A percentile compares a stretch with the other conserved stretches of the same genome.
Conservation (phyloP, 1,140 invertebrate species). For the Oppia nitens region DNA sequence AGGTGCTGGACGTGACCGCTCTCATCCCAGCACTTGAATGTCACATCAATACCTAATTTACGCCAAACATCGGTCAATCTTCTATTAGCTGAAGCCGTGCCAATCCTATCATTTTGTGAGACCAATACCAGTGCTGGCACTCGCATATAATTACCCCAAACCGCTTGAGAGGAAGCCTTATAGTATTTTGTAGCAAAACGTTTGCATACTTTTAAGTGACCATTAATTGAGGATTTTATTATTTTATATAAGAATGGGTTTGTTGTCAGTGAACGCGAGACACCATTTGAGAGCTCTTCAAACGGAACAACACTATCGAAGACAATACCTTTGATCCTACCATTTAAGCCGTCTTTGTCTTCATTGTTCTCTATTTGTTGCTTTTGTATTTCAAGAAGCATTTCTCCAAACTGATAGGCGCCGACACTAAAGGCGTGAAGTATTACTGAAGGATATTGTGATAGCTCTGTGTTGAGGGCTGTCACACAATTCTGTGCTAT, state of each 20-base stretch:
- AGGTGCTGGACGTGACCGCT: background rate
- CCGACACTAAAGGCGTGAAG: slow-evolving; percentile 61
- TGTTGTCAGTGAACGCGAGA: slow-evolving; percentile 8
- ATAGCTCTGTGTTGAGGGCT: slow-evolving; percentile 43
- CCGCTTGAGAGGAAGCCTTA: slow-evolving; percentile 18
- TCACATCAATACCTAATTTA: slow-evolving; percentile 38
- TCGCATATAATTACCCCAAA: background rate
- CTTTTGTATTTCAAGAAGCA: background rate
- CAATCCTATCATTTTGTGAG: slow-evolving; percentile 59
- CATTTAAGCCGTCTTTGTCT: background rate
- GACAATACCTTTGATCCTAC: slow-evolving; percentile 10
- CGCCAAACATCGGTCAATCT: slow-evolving; percentile 44
- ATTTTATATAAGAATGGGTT: slow-evolving; percentile 14
- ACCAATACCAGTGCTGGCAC: slow-evolving; percentile 49
- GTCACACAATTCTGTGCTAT: slow-evolving; percentile 50
- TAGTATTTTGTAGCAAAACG: slow-evolving; percentile 61
- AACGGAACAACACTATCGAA: slow-evolving; percentile 14
- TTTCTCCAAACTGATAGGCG: slow-evolving; percentile 17
- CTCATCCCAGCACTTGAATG: slow-evolving; percentile 55
- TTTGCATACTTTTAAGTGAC: slow-evolving; percentile 57
- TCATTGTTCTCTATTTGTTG: background rate
- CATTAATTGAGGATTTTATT: slow-evolving; percentile 32
- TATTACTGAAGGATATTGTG: slow-evolving; percentile 43
- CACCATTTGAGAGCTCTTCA: slow-evolving; percentile 5
- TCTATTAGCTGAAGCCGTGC: slow-evolving; percentile 45